These are phyloP conservation scores for Antheraea yamamai DNA, from an alignment of 2,888 invertebrate species.

Conservation along the genomic window DNA sequence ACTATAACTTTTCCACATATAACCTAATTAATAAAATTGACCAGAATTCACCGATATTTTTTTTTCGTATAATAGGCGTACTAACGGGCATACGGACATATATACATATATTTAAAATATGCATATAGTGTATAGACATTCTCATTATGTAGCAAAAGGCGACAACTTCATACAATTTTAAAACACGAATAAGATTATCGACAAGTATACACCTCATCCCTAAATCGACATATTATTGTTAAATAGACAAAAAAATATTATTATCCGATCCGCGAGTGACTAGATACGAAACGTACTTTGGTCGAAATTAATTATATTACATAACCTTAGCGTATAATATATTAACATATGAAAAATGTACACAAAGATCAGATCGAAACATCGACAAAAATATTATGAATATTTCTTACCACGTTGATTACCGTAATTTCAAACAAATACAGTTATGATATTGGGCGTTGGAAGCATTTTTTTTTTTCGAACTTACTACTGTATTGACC, in stretches of 20 bases:
- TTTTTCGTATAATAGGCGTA: too few species aligned
- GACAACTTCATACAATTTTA: background rate
- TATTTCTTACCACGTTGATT: background rate
- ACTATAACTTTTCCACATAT: too few species aligned
- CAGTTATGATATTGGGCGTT: background rate
- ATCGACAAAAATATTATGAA: background rate
- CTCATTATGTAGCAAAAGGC: too few species aligned
- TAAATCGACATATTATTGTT: background rate
- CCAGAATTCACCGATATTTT: too few species aligned
- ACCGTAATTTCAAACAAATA: background rate
- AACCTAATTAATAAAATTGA: too few species aligned
- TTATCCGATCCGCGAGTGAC: background rate
- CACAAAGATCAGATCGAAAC: background rate
- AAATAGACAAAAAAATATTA: background rate
- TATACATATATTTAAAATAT: too few species aligned
- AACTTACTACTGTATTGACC: too few species aligned
- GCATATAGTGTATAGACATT: too few species aligned
- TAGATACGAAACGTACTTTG: constrained; percentile 6
- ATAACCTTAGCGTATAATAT: background rate
- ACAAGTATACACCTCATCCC: background rate
- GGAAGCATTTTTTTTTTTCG: too few species aligned
- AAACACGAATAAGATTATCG: background rate
- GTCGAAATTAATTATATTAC: background rate
- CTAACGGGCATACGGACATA: too few species aligned
- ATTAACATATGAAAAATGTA: background rate